Conservation (phyloP, 2,888 invertebrate species). For the Luperina testacea region DNA sequence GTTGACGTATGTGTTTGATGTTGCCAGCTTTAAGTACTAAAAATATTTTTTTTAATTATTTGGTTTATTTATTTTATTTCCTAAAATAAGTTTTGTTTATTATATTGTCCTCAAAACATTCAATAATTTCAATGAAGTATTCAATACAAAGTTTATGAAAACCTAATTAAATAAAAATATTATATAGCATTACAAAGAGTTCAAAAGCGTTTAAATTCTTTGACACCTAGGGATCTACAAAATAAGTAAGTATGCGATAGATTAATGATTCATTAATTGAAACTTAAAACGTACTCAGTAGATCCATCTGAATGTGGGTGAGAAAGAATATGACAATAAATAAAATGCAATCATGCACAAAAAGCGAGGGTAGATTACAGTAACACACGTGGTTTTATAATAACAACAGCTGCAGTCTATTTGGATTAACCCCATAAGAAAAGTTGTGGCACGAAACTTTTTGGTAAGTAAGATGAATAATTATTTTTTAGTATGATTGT, state of each 20-base stretch:
- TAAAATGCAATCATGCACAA: neutral
- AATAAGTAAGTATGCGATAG: neutral
- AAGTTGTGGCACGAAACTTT: neutral
- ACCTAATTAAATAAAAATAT: neutral
- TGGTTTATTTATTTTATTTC: neutral
- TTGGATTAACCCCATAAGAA: neutral
- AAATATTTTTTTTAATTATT: neutral
- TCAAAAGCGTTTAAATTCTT: neutral
- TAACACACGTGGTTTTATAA: neutral
- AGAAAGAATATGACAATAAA: neutral
- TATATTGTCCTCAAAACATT: too few species aligned
- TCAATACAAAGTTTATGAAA: neutral
- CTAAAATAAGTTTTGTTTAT: too few species aligned
- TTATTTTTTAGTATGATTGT: neutral
- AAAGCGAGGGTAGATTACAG: constrained; percentile 2
- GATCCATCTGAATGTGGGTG: neutral
- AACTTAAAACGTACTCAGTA: neutral
- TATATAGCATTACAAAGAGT: too few species aligned
- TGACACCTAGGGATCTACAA: neutral
- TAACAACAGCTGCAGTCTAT: neutral
- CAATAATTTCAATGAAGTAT: too few species aligned
- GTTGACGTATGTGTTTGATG: constrained; percentile 42
- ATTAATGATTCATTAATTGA: neutral
- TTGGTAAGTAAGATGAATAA: constrained; percentile 3
- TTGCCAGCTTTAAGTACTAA: constrained; percentile 14